These are phyloP conservation scores for Tigriopus japonicus DNA, from an alignment of 1,140 invertebrate genomes.

Conservation along the genomic window DNA sequence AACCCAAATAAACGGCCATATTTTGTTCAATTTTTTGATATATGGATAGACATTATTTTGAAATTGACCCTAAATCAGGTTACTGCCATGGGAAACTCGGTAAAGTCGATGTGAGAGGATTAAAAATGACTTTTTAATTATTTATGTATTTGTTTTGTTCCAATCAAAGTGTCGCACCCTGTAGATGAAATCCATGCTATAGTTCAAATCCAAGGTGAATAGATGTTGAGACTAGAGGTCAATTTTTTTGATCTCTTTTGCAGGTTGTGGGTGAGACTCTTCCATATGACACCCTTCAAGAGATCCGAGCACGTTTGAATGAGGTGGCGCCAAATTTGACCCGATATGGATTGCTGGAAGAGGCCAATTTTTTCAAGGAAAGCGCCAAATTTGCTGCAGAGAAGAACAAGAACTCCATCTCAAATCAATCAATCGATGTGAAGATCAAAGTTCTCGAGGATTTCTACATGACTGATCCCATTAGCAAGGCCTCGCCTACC, in stretches of 20 bases:
- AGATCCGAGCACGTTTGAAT: slow-evolving; percentile 58
- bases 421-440: slow-evolving; percentile 44
- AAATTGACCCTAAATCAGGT: too few relatives aligned
- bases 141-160: too few relatives aligned
- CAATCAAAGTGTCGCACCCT: too few relatives aligned
- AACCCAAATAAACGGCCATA: too few relatives aligned
- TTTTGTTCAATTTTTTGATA: too few relatives aligned
- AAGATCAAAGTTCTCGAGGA: slow-evolving; percentile 65
- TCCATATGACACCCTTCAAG: slow-evolving; percentile 71
- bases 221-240: too few relatives aligned
- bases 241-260: slow-evolving; percentile 16
- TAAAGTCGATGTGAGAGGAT: too few relatives aligned
- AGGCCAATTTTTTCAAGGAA: slow-evolving; percentile 60
- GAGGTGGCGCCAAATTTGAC: slow-evolving; percentile 75
- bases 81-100: too few relatives aligned
- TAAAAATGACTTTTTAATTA: too few relatives aligned
- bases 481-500: slow-evolving; percentile 85
- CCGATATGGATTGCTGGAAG: slow-evolving; percentile 59
- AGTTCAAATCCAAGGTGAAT: too few relatives aligned
- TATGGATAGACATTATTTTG: too few relatives aligned
- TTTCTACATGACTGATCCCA: slow-evolving; percentile 94
- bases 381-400: slow-evolving; percentile 37
- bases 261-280: slow-evolving; percentile 58
- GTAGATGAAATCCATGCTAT: too few relatives aligned
- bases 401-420: slow-evolving; percentile 29